Percentiles rank a stretch among this genome's conserved stretches.
Conservation (phyloP, 2,888 invertebrate genomes). For the Itoplectis maculator region DNA sequence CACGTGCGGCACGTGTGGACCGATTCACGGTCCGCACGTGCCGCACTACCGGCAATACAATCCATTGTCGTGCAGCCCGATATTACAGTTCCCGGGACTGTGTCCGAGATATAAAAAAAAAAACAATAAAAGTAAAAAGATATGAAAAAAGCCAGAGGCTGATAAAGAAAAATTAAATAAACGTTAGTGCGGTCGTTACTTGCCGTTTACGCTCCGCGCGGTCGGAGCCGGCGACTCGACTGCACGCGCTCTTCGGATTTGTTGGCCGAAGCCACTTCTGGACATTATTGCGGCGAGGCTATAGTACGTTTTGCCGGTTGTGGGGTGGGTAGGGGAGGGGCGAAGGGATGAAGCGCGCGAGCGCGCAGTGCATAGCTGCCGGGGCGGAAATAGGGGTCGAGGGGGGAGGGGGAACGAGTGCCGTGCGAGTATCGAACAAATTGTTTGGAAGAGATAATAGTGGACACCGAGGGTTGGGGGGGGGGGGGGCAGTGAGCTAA, state of each 20-base stretch:
- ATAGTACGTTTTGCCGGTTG: conserved; percentile 1
- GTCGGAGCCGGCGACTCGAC: too few relatives aligned
- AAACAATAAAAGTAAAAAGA: neutral
- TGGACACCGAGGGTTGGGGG: conserved; percentile 13
- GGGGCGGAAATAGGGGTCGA: conserved; percentile 29
- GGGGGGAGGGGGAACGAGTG: conserved; percentile 54
- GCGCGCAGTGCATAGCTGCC: neutral
- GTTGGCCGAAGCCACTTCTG: conserved; percentile 21
- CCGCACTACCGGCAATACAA: neutral
- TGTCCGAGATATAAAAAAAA: conserved; percentile 15
- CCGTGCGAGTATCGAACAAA: conserved; percentile 70
- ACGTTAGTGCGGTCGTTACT: conserved; percentile 49
- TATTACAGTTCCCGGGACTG: conserved; percentile 11
- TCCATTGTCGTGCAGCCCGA: neutral
- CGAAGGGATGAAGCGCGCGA: too few relatives aligned
- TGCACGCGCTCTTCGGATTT: conserved; percentile 23
- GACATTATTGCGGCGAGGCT: conserved; percentile 21
- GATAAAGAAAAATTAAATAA: conserved; percentile 35
- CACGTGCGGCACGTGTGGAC: neutral
- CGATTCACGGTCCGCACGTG: neutral
- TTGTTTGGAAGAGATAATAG: conserved; percentile 77
- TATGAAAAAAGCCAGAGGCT: neutral
- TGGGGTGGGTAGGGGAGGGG: too few relatives aligned
- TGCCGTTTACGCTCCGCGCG: conserved; percentile 32
- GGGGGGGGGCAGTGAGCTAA: conserved; percentile 37